phyloP scores from a whole-genome alignment of 64 coral and sea anemone genomes.

The Actinia tenebrosa region DNA sequence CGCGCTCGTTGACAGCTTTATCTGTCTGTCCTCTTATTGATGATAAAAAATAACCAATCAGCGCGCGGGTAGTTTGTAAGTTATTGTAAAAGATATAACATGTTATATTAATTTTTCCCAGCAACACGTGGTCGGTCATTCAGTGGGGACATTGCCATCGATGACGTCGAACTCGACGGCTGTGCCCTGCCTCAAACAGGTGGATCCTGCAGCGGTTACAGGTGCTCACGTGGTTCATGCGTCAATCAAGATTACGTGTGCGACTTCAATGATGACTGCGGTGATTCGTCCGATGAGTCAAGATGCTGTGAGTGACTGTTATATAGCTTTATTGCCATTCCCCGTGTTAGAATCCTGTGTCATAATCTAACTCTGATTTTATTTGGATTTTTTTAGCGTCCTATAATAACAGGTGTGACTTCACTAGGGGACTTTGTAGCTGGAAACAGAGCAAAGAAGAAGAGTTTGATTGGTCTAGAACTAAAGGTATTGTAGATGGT shows the following conservation, averaged over 20 bases:
- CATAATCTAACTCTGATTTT: neutral
- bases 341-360: neutral
- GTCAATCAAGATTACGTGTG: conserved; percentile 42
- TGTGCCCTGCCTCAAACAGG: conserved; percentile 60
- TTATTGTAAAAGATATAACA: too few relatives aligned
- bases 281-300: conserved; percentile 45
- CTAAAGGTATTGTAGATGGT: conserved; percentile 21
- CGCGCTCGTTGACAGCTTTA: too few relatives aligned
- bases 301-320: conserved; percentile 25
- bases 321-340: neutral
- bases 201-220: conserved; percentile 16
- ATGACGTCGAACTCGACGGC: conserved; percentile 70
- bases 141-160: conserved; percentile 73
- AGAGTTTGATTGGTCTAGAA: conserved; percentile 78
- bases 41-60: too few relatives aligned
- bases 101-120: conserved; percentile 9
- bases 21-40: too few relatives aligned
- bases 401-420: conserved; percentile 60
- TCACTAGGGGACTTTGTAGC: conserved; percentile 56
- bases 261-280: conserved; percentile 67
- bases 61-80: too few relatives aligned
- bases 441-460: conserved; percentile 84
- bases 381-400: conserved; percentile 33
- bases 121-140: conserved; percentile 48
- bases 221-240: conserved; percentile 26